phyloP scores from a whole-genome alignment of 2,113 vertebrate species.

The Colinus virginianus region DNA sequence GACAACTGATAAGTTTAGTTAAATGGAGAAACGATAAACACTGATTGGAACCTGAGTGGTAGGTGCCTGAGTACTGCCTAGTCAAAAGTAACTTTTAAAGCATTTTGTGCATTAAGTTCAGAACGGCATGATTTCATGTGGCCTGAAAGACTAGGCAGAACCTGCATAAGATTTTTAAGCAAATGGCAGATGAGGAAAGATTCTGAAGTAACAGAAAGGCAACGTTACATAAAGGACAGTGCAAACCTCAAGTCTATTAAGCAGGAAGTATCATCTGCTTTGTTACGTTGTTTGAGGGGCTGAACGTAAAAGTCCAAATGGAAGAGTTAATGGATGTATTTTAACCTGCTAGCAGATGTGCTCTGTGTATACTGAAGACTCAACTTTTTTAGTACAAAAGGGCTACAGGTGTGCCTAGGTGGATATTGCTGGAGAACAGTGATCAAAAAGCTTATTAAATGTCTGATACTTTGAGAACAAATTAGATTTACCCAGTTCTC shows the following conservation, averaged over 20 bases:
- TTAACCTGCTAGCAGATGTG: neutral
- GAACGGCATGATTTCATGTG: neutral
- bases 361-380: neutral
- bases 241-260: neutral
- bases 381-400: neutral
- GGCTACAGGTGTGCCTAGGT: neutral
- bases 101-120: neutral
- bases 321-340: neutral
- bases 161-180: neutral
- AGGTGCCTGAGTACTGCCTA: neutral
- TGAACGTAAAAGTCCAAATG: neutral
- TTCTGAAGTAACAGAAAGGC: neutral
- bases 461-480: neutral
- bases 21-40: neutral
- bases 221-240: neutral
- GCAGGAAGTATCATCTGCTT: neutral
- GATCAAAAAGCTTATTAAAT: conserved; percentile 2
- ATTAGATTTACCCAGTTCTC: neutral
- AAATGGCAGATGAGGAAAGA: neutral
- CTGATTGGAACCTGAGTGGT: neutral
- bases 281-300: neutral
- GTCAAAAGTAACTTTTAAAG: neutral
- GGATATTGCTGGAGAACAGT: neutral
- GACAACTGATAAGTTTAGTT: neutral
- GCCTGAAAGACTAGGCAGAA: neutral